Percentiles rank a stretch among this genome's conserved stretches.
Evolutionary conservation across 2,113 vertebrate species (phyloP).

Genomic region (Pluvialis apricaria): DNA sequence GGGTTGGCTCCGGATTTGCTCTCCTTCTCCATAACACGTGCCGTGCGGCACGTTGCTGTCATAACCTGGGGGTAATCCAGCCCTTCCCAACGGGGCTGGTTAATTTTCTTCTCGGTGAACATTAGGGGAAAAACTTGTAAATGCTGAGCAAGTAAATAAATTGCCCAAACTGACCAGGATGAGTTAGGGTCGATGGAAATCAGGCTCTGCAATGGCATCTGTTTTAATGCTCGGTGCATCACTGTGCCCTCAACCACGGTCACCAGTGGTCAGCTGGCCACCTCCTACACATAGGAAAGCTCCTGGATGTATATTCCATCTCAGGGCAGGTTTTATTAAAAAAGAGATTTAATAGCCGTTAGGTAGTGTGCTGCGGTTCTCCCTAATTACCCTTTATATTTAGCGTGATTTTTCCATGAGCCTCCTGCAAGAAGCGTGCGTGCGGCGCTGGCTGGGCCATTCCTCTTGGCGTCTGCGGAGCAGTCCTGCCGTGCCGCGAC

Average conservation of each 20-base stretch:
- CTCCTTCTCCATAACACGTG: neutral
- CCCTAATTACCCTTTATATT: neutral
- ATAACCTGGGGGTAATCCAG: constrained; percentile 43
- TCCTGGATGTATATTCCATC: constrained; percentile 4
- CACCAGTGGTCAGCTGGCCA: constrained; percentile 1
- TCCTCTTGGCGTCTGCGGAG: fast-evolving
- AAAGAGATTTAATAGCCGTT: neutral
- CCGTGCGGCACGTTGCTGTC: neutral
- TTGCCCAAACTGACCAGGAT: neutral
- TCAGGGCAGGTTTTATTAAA: neutral
- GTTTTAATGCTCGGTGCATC: constrained; percentile 32
- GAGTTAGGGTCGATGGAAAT: constrained; percentile 18
- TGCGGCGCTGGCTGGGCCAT: fast-evolving
- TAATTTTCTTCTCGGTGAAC: neutral
- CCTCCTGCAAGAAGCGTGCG: neutral
- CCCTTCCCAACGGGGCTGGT: neutral
- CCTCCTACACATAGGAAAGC: constrained; percentile 24
- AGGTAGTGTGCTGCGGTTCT: neutral
- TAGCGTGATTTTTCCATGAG: neutral
- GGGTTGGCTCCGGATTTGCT: neutral
- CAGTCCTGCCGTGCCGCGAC: too few species aligned
- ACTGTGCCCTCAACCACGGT: neutral
- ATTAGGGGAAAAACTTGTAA: constrained; percentile 1
- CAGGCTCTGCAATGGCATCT: constrained; percentile 33
- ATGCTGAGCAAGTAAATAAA: neutral